A percentile compares a stretch with the other conserved stretches of the same genome.
phyloP scores from a whole-genome alignment of 1,140 invertebrate genomes.

The Solenopsis fugax region DNA sequence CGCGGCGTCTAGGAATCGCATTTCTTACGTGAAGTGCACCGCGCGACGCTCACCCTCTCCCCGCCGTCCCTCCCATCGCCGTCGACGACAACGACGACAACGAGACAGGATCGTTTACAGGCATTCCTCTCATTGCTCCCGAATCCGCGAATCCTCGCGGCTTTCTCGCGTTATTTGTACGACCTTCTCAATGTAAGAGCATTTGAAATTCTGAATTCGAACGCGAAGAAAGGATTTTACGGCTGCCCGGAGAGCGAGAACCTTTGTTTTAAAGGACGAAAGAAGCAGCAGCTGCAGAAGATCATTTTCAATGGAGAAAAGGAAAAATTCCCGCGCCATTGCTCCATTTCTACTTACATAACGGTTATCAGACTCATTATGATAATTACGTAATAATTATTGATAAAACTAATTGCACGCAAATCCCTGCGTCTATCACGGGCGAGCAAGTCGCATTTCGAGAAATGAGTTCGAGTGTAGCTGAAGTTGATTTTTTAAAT shows the following conservation, averaged over 20 bases:
- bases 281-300: not conserved
- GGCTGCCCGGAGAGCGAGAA: not conserved
- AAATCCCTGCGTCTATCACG: not conserved
- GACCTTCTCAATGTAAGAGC: not conserved
- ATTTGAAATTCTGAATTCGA: conserved; percentile 34
- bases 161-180: conserved; percentile 40
- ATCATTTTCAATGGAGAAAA: not conserved
- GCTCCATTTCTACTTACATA: not conserved
- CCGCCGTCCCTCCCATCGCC: not conserved
- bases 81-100: conserved; percentile 25
- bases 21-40: conserved; percentile 61
- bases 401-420: not conserved
- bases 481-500: not conserved
- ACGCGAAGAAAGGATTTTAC: conserved; percentile 23
- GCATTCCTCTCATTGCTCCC: conserved; percentile 12
- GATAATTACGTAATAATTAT: not conserved
- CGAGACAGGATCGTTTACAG: conserved; percentile 49
- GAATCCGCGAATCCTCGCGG: conserved; percentile 29
- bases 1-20: conserved; percentile 58
- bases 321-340: not conserved
- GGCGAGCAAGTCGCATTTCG: not conserved
- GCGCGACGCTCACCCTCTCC: not conserved
- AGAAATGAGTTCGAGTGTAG: not conserved
- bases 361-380: not conserved
- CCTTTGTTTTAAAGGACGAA: not conserved